Evolutionary conservation across 2,888 invertebrate species (phyloP).

Genomic region (Tenthredo amoena): DNA sequence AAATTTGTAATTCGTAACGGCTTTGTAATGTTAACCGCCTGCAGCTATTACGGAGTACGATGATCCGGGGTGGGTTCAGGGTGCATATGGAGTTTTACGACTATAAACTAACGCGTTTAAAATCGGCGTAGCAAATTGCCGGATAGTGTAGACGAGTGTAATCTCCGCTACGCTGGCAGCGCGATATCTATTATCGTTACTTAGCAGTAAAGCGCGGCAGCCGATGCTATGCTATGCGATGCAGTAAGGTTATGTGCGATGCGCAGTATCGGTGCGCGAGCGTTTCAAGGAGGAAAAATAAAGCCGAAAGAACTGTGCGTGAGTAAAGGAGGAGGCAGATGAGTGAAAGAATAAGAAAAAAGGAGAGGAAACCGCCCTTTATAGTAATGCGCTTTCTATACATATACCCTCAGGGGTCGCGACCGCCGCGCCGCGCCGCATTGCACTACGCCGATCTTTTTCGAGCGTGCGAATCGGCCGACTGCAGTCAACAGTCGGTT

Average conservation of each 20-base stretch:
- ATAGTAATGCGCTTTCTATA: slow-evolving; percentile 27
- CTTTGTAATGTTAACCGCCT: background rate
- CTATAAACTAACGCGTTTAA: slow-evolving; percentile 24
- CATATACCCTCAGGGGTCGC: slow-evolving; percentile 16
- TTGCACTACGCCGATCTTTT: background rate
- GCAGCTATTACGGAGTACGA: background rate
- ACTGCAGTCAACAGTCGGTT: slow-evolving; percentile 5
- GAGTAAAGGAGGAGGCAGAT: background rate
- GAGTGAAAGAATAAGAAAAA: background rate
- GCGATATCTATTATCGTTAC: slow-evolving; percentile 46
- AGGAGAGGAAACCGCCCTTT: slow-evolving; percentile 6
- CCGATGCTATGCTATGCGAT: background rate
- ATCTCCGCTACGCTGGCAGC: slow-evolving; percentile 8
- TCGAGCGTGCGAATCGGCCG: slow-evolving; percentile 29
- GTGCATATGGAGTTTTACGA: background rate
- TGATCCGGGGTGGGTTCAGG: background rate
- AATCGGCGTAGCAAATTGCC: slow-evolving; percentile 37
- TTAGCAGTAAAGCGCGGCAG: slow-evolving; percentile 44
- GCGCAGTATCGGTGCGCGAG: background rate
- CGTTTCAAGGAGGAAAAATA: background rate
- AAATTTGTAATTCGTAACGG: background rate
- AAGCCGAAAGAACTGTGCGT: background rate
- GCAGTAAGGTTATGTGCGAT: slow-evolving; percentile 21
- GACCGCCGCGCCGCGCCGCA: slow-evolving; percentile 11
- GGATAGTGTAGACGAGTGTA: slow-evolving; percentile 30